phyloP scores from a whole-genome alignment of 2,113 vertebrate species.

The Chascanopsetta lugubris region DNA sequence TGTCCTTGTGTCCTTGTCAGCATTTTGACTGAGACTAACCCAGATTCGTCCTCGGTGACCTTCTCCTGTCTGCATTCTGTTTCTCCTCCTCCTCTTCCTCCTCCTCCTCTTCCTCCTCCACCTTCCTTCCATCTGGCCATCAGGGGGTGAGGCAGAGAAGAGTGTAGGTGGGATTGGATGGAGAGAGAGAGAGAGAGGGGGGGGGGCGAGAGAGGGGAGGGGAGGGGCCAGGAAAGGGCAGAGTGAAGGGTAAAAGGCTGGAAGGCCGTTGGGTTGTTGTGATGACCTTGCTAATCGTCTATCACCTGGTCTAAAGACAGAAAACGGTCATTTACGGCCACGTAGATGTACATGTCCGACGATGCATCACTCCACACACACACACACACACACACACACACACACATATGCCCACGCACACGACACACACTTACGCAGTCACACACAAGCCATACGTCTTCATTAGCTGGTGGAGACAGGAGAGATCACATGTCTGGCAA shows the following conservation, averaged over 20 bases:
- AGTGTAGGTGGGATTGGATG: slow-evolving; percentile 27
- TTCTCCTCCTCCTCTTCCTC: neutral
- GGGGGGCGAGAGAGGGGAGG: neutral
- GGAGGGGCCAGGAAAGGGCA: slow-evolving; percentile 16
- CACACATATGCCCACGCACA: slow-evolving; percentile 11
- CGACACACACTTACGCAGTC: slow-evolving; percentile 25
- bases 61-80: slow-evolving; percentile 65
- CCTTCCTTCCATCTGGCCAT: slow-evolving; percentile 64
- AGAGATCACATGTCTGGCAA: slow-evolving; percentile 60
- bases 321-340: slow-evolving; percentile 21
- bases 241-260: slow-evolving; percentile 46
- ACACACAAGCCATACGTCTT: slow-evolving; percentile 70
- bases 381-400: slow-evolving; percentile 24
- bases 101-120: slow-evolving; percentile 24
- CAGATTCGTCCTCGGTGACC: slow-evolving; percentile 73
- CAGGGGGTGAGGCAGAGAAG: slow-evolving; percentile 47
- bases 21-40: slow-evolving; percentile 70
- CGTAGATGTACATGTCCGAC: slow-evolving; percentile 7
- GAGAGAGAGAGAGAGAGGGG: slow-evolving; percentile 1
- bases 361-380: slow-evolving; percentile 2
- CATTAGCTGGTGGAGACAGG: slow-evolving; percentile 66
- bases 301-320: slow-evolving; percentile 37
- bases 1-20: slow-evolving; percentile 73
- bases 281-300: slow-evolving; percentile 43
- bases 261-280: slow-evolving; percentile 16